Base-by-base conservation (phyloP, 2,113 vertebrate species). In the Nothocercus nigrocapillus region DNA sequence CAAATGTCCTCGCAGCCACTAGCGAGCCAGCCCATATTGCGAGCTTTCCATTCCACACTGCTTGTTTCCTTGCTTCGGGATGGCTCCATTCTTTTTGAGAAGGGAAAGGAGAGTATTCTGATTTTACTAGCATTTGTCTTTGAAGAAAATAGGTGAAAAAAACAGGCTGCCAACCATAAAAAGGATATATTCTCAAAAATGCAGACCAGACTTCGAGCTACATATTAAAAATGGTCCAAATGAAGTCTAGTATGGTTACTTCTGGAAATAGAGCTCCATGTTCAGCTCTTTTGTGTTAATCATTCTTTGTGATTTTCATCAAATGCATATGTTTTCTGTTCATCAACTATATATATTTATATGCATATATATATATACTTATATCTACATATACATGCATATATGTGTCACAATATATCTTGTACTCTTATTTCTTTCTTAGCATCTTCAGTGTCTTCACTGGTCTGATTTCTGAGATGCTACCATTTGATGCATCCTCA, bases 31-130 rank as follows among this genome's bases (percentile, higher is more conserved):
- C 25, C 17, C 38, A 66, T 42, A 27, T 69, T 89, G 19, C 0
- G 0, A 58, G 19, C 4, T 19, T 28, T 47, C 13, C 10, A 8
- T 58, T 25, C 4, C 1, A 5, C 7, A 7, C 34, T 69, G 7
- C 18, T 83, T 7, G 9, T 69, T 76, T 80, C 4, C 8, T 72
- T 54, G 30, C 7, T 80, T 56, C 13, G 21, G 32, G 8, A 51
- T 12, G 11, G 53, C 74, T 83, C 76, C 1, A 2, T 3, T 63
- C 9, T 25, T 34, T 14, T 14, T 14, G 42, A 18, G 13, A 30
- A 21, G 70, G 61, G 6, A 15, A 66, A 56, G 11, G 3, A 2
- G 14, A 56, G 25, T 62, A 74, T 42, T 40, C 77, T 20, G 0
- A 40, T 87, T 70, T 82, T 51, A 13, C 25, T 58, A 53, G 10